Base-by-base conservation (phyloP, 2,797 vertebrate genomes). In the Myiotriccus ornatus region DNA sequence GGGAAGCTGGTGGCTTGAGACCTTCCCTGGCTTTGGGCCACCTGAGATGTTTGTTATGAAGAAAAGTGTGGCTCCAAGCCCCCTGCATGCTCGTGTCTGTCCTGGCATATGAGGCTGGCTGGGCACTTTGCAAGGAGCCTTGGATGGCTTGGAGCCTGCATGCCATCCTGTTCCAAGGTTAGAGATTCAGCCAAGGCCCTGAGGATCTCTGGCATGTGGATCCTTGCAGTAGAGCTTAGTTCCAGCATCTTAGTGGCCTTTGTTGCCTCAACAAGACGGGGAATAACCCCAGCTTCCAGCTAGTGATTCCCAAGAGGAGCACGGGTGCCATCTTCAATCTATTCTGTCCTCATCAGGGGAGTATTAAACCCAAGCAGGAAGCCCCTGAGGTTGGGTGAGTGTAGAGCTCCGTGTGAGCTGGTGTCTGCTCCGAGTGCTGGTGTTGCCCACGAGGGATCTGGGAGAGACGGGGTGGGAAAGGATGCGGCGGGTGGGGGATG, bases 291-390 rank as follows among this genome's bases (percentile, higher is more conserved):
- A 55, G 73, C 91, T 91, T 94, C 83, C 87, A 90, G 80, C 92
- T 95, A 93, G 95, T 75, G 52, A 13, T 91, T 84, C 83, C 95
- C 85, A 75, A 28, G 91, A 96, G 87, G 94, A 96, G 94, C 94
- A 86, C n/a, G 37, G 93, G 92, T 92, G 84, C 94, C 88, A 81
- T 50, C 92, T 94, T 92, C 94, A 75, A 93, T 92, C 89, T 95
- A n/a, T 96, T 95, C 87, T 93, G 87, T 95, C 93, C 95, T 95
- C 95, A 81, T 93, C 96, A 95, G 96, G 93, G 96, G 84, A 93
- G 84, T 95, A 89, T 95, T 96, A 95, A 96, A 88, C 79, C 76
- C 91, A 41, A 91, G 93, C 91, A 35, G 87, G 93, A 96, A 83
- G 85, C 73, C 93, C 89, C 79, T 84, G 94, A 86, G 94, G 94